Percentiles rank a stretch among this genome's conserved stretches.
These are phyloP conservation scores for Frankliniella intonsa DNA, from an alignment of 2,888 invertebrate species.

Conservation along the genomic window DNA sequence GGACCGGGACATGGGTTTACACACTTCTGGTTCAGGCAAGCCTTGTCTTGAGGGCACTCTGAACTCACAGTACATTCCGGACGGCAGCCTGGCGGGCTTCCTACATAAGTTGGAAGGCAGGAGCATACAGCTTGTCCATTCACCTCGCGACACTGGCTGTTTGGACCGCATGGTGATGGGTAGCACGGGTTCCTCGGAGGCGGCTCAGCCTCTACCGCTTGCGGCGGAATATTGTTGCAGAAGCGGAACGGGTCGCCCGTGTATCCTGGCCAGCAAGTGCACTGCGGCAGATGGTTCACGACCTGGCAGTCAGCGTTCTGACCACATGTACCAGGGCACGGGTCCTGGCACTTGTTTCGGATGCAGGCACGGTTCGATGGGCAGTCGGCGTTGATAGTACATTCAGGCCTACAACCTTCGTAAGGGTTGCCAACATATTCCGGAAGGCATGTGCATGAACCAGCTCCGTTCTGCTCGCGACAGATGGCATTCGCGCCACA, in stretches of 20 bases:
- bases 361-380: conserved; percentile 66
- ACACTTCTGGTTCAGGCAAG: conserved; percentile 65
- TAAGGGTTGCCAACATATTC: conserved; percentile 67
- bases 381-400: conserved; percentile 73
- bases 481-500: conserved; percentile 74
- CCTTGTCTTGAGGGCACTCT: conserved; percentile 51
- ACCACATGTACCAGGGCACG: conserved; percentile 72
- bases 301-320: conserved; percentile 68
- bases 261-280: conserved; percentile 61
- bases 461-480: conserved; percentile 63
- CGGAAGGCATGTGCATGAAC: conserved; percentile 69
- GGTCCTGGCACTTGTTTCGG: conserved; percentile 70
- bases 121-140: conserved; percentile 43
- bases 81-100: conserved; percentile 46
- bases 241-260: conserved; percentile 69
- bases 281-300: conserved; percentile 69
- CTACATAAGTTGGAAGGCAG: conserved; percentile 42
- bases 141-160: conserved; percentile 56
- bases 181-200: conserved; percentile 52
- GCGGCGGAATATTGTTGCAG: conserved; percentile 49
- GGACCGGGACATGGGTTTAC: conserved; percentile 64
- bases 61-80: conserved; percentile 47
- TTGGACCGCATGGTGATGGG: conserved; percentile 63
- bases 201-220: conserved; percentile 37
- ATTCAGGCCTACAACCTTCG: conserved; percentile 73